Base-by-base conservation (phyloP, 2,888 invertebrate genomes). In the Nemapogon koenigi region DNA sequence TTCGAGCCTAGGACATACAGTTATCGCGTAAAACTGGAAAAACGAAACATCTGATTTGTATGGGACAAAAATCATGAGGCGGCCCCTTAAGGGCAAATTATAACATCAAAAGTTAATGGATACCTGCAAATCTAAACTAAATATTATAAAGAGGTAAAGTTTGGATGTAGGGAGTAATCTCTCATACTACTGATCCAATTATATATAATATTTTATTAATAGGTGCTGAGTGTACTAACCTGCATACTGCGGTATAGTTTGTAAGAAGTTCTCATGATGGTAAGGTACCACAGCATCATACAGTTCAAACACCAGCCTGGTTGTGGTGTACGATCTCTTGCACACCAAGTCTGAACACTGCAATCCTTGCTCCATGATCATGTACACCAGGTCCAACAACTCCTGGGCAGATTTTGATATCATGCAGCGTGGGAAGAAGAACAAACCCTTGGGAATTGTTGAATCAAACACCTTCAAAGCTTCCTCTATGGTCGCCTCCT, bases 241-340 rank as follows among this genome's bases (percentile, higher is more conserved):
- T 48, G 90, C 86, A 71, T 93, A 91, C 54, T 95, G 94, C 2
- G 96, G 95, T 53, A 95, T 89, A 1, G 87, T 89, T 54, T 89
- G 85, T 40, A 96, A 75, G 48, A 88, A 84, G 51, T 88, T 87
- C 54, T 87, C 86, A 66, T 95, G 94, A 53, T 89, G 84, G 46
- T 87, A 86, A 1, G 91, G 90, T 16, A 93, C 88, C 35, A 91
- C 84, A 30, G 83, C 85, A 41, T 86, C 83, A 61, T 93, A 96
- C 49, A 89, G 71, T 52, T 88, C 87, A 48, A 94, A 84, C 43
- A 94, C 84, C 46, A 86, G 81, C 44, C 89, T 72, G 3, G 87
- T 85, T 1, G 89, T 87, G 39, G 82, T 82, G 50, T 89, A 86
- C 42, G 93, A 67, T 51, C 84, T 83, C 37, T 83, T 73, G 35